Conservation (phyloP, 2,113 vertebrate genomes). For the Podilymbus podiceps region DNA sequence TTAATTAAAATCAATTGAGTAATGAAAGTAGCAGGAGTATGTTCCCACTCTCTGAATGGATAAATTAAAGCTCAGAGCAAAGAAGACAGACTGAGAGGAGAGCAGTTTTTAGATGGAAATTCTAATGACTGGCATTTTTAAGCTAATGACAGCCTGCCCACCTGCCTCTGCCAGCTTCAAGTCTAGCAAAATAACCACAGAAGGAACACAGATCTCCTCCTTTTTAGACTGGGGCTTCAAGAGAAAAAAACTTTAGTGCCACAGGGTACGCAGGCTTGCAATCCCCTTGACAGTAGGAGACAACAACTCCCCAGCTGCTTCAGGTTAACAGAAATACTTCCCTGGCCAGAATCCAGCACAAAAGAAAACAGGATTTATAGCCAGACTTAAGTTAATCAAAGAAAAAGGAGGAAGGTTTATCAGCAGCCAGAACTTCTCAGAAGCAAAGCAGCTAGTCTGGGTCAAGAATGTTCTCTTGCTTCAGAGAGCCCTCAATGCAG, state of each 20-base stretch:
- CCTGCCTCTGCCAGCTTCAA: not conserved
- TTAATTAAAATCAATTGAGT: conserved; percentile 18
- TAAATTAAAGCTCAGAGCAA: conserved; percentile 1
- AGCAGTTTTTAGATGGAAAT: not conserved
- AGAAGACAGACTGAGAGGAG: not conserved
- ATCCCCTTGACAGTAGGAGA: not conserved
- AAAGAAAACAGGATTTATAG: conserved; percentile 50
- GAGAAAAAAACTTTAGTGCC: not conserved
- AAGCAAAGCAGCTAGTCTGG: conserved; percentile 22
- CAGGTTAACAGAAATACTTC: conserved; percentile 59
- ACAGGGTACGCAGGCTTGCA: not conserved
- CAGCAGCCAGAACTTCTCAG: conserved; percentile 34
- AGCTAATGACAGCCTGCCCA: conserved; percentile 5
- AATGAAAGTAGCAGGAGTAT: not conserved
- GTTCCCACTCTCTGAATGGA: not conserved
- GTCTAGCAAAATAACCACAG: not conserved
- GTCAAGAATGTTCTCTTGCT: not conserved
- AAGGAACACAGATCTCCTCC: not conserved
- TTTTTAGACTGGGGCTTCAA: not conserved
- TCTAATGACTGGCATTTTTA: conserved; percentile 10
- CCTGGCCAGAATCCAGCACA: conserved; percentile 37
- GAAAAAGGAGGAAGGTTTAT: conserved; percentile 57
- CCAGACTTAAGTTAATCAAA: conserved; percentile 53
- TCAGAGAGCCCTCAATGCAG: conserved; percentile 1
- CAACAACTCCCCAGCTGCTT: conserved; percentile 24